A percentile compares a stretch with the other conserved stretches of the same genome.
Conservation (phyloP, 2,888 invertebrate species). For the Chydorus sphaericus region DNA sequence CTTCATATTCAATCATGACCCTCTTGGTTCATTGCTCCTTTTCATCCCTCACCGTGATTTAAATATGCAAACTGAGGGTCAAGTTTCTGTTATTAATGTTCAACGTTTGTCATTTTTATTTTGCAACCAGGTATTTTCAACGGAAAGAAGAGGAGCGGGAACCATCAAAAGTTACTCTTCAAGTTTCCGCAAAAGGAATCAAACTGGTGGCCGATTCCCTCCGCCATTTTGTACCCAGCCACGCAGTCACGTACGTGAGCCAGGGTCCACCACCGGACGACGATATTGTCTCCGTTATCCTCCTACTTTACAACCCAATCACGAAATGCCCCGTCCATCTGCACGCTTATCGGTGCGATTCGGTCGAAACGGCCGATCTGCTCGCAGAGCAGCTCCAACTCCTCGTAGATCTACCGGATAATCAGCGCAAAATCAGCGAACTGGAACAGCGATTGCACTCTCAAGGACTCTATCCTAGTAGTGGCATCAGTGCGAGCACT, state of each 20-base stretch:
- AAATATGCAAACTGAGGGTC: too few relatives aligned
- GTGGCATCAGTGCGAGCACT: conserved; percentile 22
- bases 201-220: conserved; percentile 67
- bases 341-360: conserved; percentile 72
- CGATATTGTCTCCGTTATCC: conserved; percentile 84
- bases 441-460: conserved; percentile 47
- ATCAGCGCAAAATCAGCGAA: conserved; percentile 68
- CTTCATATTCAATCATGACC: too few relatives aligned
- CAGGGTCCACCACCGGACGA: conserved; percentile 50
- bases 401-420: conserved; percentile 63
- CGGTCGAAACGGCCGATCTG: conserved; percentile 77
- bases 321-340: conserved; percentile 90
- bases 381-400: conserved; percentile 71
- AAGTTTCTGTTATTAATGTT: too few relatives aligned
- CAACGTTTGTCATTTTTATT: too few relatives aligned
- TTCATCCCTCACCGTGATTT: too few relatives aligned
- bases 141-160: conserved; percentile 72
- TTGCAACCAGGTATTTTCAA: conserved; percentile 44
- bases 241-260: conserved; percentile 79
- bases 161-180: conserved; percentile 67
- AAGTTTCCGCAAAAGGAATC: conserved; percentile 70
- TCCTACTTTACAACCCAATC: conserved; percentile 82
- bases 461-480: conserved; percentile 27
- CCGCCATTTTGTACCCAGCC: conserved; percentile 86
- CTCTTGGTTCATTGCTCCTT: too few relatives aligned